Evolutionary conservation across 2,113 vertebrate genomes (phyloP).

Genomic region (Lepus americanus): DNA sequence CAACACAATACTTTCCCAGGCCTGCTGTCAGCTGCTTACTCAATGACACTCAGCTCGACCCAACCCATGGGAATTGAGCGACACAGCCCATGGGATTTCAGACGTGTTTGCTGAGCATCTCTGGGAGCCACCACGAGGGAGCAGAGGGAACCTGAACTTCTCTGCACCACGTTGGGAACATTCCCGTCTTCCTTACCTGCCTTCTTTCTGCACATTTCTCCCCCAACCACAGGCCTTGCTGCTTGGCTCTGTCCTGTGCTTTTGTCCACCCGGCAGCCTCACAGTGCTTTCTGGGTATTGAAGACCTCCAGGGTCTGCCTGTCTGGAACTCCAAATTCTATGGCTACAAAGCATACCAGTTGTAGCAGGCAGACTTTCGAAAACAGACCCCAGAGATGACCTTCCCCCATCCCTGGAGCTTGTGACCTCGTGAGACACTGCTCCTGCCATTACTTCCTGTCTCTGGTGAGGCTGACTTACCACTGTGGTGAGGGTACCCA

Average conservation of each 20-base stretch:
- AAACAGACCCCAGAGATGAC: not conserved
- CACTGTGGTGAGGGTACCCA: not conserved
- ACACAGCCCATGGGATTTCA: not conserved
- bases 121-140: not conserved
- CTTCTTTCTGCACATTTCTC: not conserved
- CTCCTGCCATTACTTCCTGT: not conserved
- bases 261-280: not conserved
- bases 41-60: not conserved
- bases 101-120: not conserved
- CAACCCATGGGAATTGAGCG: not conserved
- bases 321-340: not conserved
- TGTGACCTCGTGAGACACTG: not conserved
- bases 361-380: not conserved
- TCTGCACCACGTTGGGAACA: not conserved
- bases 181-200: not conserved
- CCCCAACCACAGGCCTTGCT: not conserved
- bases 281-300: not conserved
- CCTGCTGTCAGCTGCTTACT: not conserved
- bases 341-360: not conserved
- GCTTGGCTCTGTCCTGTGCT: not conserved
- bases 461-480: too few relatives aligned
- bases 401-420: not conserved
- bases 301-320: not conserved
- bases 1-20: not conserved
- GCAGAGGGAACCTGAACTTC: not conserved